Evolutionary conservation across 2,113 vertebrate species (phyloP), one percentile per base, ranked within the genome.

Genomic region (Petroica traversi): DNA sequence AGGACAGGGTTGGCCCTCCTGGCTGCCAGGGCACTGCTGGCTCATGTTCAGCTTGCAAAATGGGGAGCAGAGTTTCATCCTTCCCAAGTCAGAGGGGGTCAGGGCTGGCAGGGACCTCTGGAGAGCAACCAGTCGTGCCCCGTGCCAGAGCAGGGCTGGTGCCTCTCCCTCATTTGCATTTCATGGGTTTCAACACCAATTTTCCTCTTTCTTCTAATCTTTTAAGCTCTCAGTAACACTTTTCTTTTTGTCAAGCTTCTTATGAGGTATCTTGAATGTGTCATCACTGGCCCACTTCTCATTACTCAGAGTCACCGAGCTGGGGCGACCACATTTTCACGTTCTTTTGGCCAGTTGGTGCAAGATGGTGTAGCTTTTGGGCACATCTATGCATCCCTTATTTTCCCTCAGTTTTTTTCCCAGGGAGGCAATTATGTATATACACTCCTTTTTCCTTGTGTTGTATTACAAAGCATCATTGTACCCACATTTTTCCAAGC

Each of bases 1-100:
- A 31, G 69, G 52, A n/a, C n/a, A 54, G 0, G 6, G 4, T 0
- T 29, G 23, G 2, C 45, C 15, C 45, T 74, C 52, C 77, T 52
- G 77, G 52, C 61, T 46, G 77, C 45, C 77, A 25, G 29, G 46
- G 12, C 45, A 8, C 38, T 12, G 61, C 38, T 12, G 29, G 8
- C 54, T 46, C 62, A 19, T 0, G 1, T 26, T 28, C 34, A 41
- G 2, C 9, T 8, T 13, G 20, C 20, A 18, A 28, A 36, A 14
- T 1, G 7, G 7, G 19, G 18, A 66, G 36, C 33, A 16, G 24
- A 4, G 6, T 33, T 40, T 67, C 52, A 23, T 8, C 63, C 33
- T 49, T 36, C 51, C 36, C 36, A 16, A 8, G 10, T 6, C 52
- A 26, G 20, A 19, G 23, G 1, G 23, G 6, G 5, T 28, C 38